Evolutionary conservation across 1,140 invertebrate genomes (phyloP), one percentile per base, ranked within the genome.

Genomic region (Cydia fagiglandana): DNA sequence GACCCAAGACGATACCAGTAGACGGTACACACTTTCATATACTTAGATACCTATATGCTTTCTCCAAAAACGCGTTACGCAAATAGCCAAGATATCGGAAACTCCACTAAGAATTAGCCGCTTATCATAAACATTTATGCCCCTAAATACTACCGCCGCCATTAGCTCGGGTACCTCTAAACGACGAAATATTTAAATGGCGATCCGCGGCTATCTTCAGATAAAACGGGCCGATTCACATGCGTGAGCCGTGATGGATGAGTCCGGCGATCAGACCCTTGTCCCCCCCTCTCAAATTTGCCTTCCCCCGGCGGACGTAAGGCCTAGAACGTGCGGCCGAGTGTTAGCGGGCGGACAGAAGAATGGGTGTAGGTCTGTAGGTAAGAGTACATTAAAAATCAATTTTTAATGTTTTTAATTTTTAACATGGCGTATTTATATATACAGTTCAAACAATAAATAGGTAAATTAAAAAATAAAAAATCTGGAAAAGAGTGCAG

Each of bases 171-270:
- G 74, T 77, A 79, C 85, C 56, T 61, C 56, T 90, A 91, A 91
- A 85, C 88, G 88, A 89, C 88, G 85, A 87, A 90, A 91, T 91
- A 91, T 92, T 92, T 90, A 92, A 92, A 92, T 92, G 90, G 86
- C 86, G 83, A 85, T 87, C 84, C 83, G 78, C 81, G 89, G 89
- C 89, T 91, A 91, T 91, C 91, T 90, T 80, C 86, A 89, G 91
- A 92, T 92, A 89, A 88, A 89, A 92, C 89, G 89, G 86, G 83
- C 89, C 88, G 86, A 88, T 92, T 92, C 90, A 92, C 90, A 92
- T 91, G 90, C 89, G 90, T 91, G 90, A 88, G 90, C 83, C 84
- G 89, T 92, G 90, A 92, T 92, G 90, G 90, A 92, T 92, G 90
- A 91, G 90, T 84, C 85, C 86, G 84, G 85, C 89, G 88, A 91